phyloP scores from a whole-genome alignment of 2,113 vertebrate species.

The Dasypus novemcinctus region DNA sequence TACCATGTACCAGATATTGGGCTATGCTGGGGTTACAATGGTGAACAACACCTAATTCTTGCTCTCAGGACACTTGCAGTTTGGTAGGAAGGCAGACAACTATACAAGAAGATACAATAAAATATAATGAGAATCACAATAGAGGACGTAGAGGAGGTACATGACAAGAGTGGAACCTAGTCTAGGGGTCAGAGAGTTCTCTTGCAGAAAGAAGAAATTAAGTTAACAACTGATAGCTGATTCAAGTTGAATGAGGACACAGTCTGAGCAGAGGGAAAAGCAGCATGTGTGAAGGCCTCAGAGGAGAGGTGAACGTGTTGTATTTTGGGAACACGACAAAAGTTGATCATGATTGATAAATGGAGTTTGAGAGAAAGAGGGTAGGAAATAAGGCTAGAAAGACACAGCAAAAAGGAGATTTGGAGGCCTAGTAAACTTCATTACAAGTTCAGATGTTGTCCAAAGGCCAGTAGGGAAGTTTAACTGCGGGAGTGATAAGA shows the following conservation, averaged over 20 bases:
- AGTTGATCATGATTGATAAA: neutral
- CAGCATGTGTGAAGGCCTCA: neutral
- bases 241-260: neutral
- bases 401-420: neutral
- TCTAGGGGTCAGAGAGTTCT: neutral
- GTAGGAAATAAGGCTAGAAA: neutral
- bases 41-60: neutral
- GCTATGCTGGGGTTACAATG: neutral
- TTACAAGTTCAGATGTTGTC: neutral
- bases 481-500: neutral
- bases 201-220: neutral
- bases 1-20: neutral
- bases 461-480: neutral
- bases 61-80: neutral
- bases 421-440: neutral
- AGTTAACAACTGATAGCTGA: neutral
- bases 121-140: neutral
- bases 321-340: neutral
- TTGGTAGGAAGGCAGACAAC: neutral
- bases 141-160: neutral
- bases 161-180: neutral
- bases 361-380: neutral
- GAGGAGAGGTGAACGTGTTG: neutral
- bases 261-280: neutral
- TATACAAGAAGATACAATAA: neutral